Conservation (phyloP, 2,797 vertebrate genomes). For the Mycteria americana region DNA sequence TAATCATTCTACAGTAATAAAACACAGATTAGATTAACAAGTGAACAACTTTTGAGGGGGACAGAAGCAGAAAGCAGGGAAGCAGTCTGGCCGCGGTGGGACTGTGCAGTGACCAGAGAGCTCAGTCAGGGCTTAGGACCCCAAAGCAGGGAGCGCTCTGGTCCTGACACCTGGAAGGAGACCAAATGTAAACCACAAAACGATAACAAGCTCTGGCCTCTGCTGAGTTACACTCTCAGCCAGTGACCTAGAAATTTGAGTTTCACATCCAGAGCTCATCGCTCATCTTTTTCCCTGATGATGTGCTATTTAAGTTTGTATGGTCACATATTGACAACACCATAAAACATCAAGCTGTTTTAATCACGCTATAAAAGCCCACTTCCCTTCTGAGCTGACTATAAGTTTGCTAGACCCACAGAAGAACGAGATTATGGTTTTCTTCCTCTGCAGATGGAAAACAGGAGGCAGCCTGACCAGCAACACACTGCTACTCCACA, state of each 20-base stretch:
- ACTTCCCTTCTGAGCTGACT: background rate
- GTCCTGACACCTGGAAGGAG: background rate
- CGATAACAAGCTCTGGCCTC: background rate
- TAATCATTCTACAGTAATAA: background rate
- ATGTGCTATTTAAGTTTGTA: background rate
- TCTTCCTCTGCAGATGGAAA: background rate
- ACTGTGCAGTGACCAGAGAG: background rate
- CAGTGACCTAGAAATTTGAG: conserved; percentile 32
- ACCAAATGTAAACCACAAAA: background rate
- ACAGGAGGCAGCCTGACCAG: background rate
- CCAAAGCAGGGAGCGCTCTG: background rate
- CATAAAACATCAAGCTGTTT: background rate
- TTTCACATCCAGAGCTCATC: background rate
- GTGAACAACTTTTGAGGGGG: background rate
- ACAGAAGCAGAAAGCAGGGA: background rate
- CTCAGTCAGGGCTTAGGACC: background rate
- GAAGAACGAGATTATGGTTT: background rate
- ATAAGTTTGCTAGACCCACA: background rate
- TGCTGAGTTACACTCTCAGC: background rate
- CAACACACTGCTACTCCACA: background rate
- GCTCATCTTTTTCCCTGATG: background rate
- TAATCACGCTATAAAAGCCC: background rate
- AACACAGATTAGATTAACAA: background rate
- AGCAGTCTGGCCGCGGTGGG: accelerated
- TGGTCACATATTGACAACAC: background rate